Evolutionary conservation across 2,888 invertebrate genomes (phyloP), one percentile per base, ranked within the genome.

Genomic region (Gari tellinella): DNA sequence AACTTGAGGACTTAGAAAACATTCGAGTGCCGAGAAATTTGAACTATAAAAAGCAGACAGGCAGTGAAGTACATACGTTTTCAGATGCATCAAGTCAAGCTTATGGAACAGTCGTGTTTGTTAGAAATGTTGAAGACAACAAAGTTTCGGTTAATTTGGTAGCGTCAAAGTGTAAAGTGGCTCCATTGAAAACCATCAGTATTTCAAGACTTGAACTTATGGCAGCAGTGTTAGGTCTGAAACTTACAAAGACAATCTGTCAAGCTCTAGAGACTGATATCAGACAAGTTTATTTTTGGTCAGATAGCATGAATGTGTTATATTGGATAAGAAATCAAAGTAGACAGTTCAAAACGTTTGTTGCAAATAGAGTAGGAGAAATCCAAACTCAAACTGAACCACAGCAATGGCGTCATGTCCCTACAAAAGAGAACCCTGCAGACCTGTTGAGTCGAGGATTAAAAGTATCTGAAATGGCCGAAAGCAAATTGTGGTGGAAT

Each of bases 1-100:
- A 55, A 19, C 2, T 55, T 8, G 3, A 4, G 8, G 15, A 55
- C 8, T 15, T 55, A 21, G 87, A 88, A 48, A 26, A 46, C 5
- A 53, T 80, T 19, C 14, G 25, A 25, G 60, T 83, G 14, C 65
- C 76, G 1, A 58, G 80, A 52, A 67, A 77, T 61, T 46, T 80
- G 17, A 45, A 37, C 15, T 38, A 23, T 56, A 5, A 7, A 17
- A n/a, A 41, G 26, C n/a, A n/a, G n/a, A n/a, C n/a, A n/a, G 12
- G 19, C 19, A 49, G 14, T 26, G 53, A 48, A 41, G 8, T 63
- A 10, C 61, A 64, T 38, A 67, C 64, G 19, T 76, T 70, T 60
- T 67, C 46, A 8, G 80, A 80, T 62, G 73, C 73, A 0, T 77
- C 76, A 2, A 17, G 55, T 45, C 46, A 67, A 17, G 73, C 69